Evolutionary conservation across 2,888 invertebrate species (phyloP).

Genomic region (Brachylomia viminalis): DNA sequence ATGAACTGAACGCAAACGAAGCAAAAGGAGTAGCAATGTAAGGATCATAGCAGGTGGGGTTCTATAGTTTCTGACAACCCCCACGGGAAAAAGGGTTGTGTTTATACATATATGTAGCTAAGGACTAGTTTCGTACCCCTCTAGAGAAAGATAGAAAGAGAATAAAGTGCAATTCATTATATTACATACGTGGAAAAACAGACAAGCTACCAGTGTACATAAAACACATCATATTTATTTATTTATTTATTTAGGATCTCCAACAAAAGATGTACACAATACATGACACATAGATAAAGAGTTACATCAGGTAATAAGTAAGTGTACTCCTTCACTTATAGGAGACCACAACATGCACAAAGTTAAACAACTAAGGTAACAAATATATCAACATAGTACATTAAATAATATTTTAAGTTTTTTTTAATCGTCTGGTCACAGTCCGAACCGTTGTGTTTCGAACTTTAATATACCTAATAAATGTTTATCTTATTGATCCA

Average conservation of each 20-base stretch:
- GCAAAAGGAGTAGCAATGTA: not conserved
- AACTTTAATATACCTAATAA: not conserved
- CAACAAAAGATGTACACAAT: no score
- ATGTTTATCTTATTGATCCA: slow-evolving; percentile 3
- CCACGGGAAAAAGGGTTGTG: not conserved
- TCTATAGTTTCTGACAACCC: not conserved
- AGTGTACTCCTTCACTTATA: no score
- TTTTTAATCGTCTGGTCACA: not conserved
- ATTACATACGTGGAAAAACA: not conserved
- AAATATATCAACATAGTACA: no score
- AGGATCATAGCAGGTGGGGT: not conserved
- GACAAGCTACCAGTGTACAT: not conserved
- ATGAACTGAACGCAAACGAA: not conserved
- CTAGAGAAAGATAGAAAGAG: not conserved
- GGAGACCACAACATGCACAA: no score
- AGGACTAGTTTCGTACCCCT: not conserved
- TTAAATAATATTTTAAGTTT: not conserved
- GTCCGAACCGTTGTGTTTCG: not conserved
- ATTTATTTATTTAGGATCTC: no score
- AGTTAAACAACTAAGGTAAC: no score
- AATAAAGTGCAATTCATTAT: not conserved
- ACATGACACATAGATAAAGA: no score
- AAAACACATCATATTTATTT: no score
- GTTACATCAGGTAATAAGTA: no score
- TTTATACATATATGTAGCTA: not conserved